A percentile compares a stretch with the other conserved stretches of the same genome.
Conservation (phyloP, 2,113 vertebrate genomes). For the Brachypteracias leptosomus region DNA sequence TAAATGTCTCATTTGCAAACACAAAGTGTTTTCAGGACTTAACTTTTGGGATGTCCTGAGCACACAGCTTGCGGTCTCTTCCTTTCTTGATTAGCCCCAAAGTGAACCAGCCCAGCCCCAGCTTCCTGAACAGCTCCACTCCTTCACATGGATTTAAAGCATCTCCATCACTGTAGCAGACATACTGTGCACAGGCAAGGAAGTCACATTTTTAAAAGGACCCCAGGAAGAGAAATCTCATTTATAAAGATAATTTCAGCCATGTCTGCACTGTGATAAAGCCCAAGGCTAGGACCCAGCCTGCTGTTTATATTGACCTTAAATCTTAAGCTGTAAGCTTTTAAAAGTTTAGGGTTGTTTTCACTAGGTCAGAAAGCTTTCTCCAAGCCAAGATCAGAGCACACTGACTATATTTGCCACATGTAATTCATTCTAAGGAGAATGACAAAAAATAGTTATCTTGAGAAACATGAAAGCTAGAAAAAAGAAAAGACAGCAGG, state of each 20-base stretch:
- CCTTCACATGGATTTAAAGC: neutral
- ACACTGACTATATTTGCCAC: neutral
- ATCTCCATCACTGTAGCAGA: neutral
- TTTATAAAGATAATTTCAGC: conserved; percentile 2
- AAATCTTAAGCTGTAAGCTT: neutral
- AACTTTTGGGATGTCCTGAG: neutral
- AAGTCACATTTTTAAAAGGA: neutral
- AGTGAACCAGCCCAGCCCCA: neutral
- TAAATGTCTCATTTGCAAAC: conserved; percentile 10
- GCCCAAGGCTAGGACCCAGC: neutral
- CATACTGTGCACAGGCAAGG: neutral
- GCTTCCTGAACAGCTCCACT: neutral
- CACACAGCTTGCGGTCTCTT: neutral
- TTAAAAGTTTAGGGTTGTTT: neutral
- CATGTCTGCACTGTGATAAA: neutral
- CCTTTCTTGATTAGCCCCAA: neutral
- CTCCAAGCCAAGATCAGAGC: neutral
- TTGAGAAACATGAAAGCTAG: neutral
- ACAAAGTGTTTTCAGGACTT: neutral
- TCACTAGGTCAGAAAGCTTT: neutral
- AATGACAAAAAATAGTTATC: neutral
- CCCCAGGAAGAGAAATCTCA: neutral
- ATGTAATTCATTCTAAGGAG: neutral
- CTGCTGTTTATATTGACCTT: neutral
- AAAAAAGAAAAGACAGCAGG: neutral